phyloP scores from a whole-genome alignment of 1,140 invertebrate species.

The Aphis gossypii region DNA sequence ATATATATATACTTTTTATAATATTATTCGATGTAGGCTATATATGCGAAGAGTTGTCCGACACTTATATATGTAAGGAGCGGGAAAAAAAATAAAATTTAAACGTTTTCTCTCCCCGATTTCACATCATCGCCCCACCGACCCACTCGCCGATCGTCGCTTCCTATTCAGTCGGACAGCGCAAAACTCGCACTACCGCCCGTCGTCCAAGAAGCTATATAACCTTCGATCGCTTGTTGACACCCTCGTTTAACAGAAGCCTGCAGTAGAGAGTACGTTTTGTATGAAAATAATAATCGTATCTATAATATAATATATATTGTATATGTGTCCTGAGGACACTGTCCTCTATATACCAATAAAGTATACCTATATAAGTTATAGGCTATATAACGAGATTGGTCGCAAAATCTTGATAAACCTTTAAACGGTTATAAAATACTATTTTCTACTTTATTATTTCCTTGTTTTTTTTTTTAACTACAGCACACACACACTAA shows the following conservation, averaged over 20 bases:
- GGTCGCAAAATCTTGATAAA: slow-evolving; percentile 9
- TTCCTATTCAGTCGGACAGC: neutral
- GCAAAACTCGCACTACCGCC: neutral
- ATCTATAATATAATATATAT: neutral
- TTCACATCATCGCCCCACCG: neutral
- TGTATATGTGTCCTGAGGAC: neutral
- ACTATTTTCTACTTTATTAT: neutral
- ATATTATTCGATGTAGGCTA: neutral
- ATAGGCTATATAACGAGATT: neutral
- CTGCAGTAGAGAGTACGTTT: neutral
- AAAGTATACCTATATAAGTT: neutral
- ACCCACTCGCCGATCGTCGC: neutral
- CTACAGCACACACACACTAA: neutral
- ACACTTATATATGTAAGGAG: neutral
- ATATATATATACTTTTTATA: neutral
- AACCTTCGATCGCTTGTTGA: neutral
- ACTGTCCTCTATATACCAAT: neutral
- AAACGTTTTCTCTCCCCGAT: neutral
- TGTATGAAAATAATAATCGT: slow-evolving; percentile 2
- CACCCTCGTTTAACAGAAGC: neutral
- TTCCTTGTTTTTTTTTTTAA: neutral
- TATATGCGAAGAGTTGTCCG: neutral
- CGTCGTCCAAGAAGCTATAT: neutral
- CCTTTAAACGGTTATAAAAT: neutral
- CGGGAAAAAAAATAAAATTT: neutral